Conservation (phyloP, 2,797 vertebrate species). For the Eleutherodactylus coqui region DNA sequence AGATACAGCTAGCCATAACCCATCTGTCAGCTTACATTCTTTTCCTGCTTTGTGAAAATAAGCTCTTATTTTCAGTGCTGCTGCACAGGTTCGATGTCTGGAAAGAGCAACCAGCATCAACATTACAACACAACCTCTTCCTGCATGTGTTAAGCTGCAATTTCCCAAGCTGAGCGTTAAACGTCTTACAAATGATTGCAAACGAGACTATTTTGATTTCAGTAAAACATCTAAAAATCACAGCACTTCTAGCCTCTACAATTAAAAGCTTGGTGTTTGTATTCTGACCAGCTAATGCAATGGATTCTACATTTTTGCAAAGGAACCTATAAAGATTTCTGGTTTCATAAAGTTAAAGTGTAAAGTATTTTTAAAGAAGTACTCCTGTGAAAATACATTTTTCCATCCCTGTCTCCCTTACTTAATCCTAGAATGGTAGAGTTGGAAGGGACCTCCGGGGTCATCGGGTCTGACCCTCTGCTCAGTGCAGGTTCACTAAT, state of each 20-base stretch:
- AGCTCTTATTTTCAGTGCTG: slow-evolving; percentile 16
- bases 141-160: slow-evolving; percentile 1
- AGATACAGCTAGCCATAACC: slow-evolving; percentile 33
- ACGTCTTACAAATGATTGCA: background rate
- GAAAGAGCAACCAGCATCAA: background rate
- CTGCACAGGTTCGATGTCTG: background rate
- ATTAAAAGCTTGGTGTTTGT: background rate
- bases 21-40: slow-evolving; percentile 48
- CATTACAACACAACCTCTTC: background rate
- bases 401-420: too few species aligned
- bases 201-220: background rate
- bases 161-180: background rate
- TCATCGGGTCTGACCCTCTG: too few species aligned
- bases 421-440: too few species aligned
- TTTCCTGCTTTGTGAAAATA: slow-evolving; percentile 23
- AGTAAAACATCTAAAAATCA: background rate
- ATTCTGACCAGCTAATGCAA: too few species aligned
- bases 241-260: background rate
- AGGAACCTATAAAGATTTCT: too few species aligned
- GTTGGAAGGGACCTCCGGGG: too few species aligned
- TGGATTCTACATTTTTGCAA: too few species aligned
- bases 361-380: too few species aligned
- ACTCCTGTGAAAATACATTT: too few species aligned
- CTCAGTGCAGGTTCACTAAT: too few species aligned
- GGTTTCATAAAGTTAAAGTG: too few species aligned